Conservation (phyloP, 2,888 invertebrate genomes). For the Yponomeuta plumbellus region DNA sequence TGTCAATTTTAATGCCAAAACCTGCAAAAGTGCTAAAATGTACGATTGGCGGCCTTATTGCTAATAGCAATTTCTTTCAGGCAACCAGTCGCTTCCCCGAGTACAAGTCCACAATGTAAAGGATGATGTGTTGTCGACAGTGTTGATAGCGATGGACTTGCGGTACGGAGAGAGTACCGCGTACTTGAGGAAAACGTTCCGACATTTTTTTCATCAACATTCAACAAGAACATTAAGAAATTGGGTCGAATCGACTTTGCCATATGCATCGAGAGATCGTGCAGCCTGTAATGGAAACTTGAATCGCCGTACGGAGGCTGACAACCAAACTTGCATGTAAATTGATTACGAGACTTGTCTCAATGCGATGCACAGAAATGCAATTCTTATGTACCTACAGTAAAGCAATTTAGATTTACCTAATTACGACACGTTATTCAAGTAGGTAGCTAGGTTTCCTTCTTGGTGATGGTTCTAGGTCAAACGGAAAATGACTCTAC, state of each 20-base stretch:
- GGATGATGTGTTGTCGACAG: no score
- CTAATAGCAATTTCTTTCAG: no score
- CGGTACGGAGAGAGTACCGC: background rate
- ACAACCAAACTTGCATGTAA: background rate
- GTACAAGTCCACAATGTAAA: no score
- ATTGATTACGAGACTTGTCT: background rate
- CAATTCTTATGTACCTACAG: background rate
- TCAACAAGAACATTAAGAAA: background rate
- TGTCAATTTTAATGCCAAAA: no score
- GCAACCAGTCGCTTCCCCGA: no score
- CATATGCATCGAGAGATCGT: constrained; percentile 5
- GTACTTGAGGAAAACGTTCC: background rate
- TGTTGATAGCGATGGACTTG: background rate
- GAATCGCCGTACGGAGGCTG: background rate
- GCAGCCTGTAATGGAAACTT: constrained; percentile 2
- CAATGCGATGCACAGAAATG: background rate
- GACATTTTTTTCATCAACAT: background rate
- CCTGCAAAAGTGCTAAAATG: background rate
- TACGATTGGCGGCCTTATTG: no score
- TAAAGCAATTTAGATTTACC: background rate
- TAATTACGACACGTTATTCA: background rate
- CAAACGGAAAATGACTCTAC: no score
- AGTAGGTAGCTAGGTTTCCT: background rate
- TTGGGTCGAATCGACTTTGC: constrained; percentile 3
- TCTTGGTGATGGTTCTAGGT: no score